phyloP scores from a whole-genome alignment of 1,140 invertebrate genomes.

The Alviniconcha marisindica region DNA sequence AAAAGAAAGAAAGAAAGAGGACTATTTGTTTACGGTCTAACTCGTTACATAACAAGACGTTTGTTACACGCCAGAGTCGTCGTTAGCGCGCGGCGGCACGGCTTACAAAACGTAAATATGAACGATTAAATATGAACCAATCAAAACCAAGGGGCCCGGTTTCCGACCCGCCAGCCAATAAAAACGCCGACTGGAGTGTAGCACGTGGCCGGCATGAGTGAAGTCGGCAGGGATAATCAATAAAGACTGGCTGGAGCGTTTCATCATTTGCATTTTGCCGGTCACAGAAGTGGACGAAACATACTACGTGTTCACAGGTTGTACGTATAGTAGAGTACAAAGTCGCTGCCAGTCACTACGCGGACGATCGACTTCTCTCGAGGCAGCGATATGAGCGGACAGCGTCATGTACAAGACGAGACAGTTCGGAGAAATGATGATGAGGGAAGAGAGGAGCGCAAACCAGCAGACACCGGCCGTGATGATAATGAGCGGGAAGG shows the following conservation, averaged over 20 bases:
- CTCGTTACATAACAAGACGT: too few species aligned
- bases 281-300: neutral
- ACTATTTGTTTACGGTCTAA: too few species aligned
- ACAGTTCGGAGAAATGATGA: neutral
- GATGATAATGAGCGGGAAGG: neutral
- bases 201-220: neutral
- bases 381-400: neutral
- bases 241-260: neutral
- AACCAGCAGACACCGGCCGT: neutral
- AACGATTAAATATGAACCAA: slow-evolving; percentile 15
- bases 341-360: neutral
- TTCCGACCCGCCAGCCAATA: neutral
- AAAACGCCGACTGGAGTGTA: neutral
- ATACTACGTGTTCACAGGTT: too few species aligned
- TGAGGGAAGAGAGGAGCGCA: neutral
- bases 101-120: neutral
- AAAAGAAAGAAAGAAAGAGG: too few species aligned
- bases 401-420: neutral
- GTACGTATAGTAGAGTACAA: too few species aligned
- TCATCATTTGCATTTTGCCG: slow-evolving; percentile 30
- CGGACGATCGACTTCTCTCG: neutral
- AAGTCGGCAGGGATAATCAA: neutral
- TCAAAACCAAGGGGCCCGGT: neutral
- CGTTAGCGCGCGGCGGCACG: too few species aligned
- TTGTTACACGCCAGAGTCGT: too few species aligned